These are phyloP conservation scores for Zygogramma bicolorata DNA, from an alignment of 2,888 invertebrate species.

Conservation along the genomic window DNA sequence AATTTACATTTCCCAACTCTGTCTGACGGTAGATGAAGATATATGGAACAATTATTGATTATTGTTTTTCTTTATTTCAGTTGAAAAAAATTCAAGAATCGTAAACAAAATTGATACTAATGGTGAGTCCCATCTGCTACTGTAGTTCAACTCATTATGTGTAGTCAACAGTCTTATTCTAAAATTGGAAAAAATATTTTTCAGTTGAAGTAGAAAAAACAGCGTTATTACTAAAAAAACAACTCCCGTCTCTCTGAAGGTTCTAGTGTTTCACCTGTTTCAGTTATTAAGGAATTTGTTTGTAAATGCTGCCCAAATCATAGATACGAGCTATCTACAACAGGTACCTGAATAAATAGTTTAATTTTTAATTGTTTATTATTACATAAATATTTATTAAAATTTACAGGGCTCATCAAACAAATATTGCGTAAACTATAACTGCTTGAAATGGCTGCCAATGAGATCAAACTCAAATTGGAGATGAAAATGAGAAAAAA, in stretches of 20 bases:
- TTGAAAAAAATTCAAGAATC: neutral
- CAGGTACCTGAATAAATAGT: no score
- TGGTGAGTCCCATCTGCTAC: neutral
- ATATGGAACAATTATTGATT: neutral
- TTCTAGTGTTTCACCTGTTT: neutral
- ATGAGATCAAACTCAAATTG: neutral
- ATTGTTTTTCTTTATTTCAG: neutral
- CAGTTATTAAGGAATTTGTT: neutral
- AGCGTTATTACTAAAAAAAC: neutral
- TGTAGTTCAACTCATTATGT: no score
- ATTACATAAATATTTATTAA: neutral
- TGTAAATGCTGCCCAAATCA: neutral
- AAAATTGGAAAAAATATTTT: no score
- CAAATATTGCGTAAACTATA: neutral
- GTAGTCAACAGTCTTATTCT: no score
- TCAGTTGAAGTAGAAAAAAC: neutral
- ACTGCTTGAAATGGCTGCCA: neutral
- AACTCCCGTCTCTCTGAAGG: neutral
- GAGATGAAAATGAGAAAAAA: neutral
- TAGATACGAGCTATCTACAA: neutral
- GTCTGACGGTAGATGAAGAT: neutral
- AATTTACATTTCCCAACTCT: no score
- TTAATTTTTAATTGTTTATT: neutral
- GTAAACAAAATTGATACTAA: neutral
- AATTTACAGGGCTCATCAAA: neutral